Base-by-base conservation (phyloP, 2,888 invertebrate genomes). In the Scaptomyza polygonia region DNA sequence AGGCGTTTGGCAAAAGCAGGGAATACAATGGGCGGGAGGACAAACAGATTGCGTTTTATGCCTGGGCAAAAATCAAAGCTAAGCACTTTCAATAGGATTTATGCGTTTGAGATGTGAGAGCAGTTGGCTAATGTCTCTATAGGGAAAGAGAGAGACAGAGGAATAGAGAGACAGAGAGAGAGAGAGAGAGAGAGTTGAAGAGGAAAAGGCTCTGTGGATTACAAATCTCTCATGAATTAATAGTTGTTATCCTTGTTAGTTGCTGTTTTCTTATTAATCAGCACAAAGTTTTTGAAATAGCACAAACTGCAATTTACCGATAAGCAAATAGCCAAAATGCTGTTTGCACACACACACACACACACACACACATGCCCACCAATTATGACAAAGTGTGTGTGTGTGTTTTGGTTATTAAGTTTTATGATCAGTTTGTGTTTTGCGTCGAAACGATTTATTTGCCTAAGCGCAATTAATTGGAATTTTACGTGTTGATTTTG, bases 391-490 rank as follows among this genome's bases (percentile, higher is more conserved):
- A 29, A 36, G 44, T 39, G 12, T 21, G 8, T 48, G 34, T 42
- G 21, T 57, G 47, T 65, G 43, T 55, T 34, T 65, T 73, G 83
- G 73, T 70, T 84, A 82, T 88, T 81, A 85, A 87, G 77, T 85
- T 85, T 85, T 85, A 85, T 85, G 88, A 85, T 88, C 88, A 78
- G 88, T 85, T 85, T 85, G 83, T 87, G 88, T 87, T 87, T 88
- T 87, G 88, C 70, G 79, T 79, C 67, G 86, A 87, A 85, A 81
- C 84, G 88, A 88, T 88, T 85, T 85, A 87, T 88, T 88, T 87
- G 82, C 79, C 86, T 85, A 81, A 85, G 82, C 86, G 77, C 64
- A 85, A 88, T 88, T 87, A 85, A 85, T 85, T 87, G 88, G 86
- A 85, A 78, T 88, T 85, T 88, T 85, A 88, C 84, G 88, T 85